Conservation (phyloP, 37 sponge, comb jelly and placozoan species). For the Ephydatia muelleri region DNA sequence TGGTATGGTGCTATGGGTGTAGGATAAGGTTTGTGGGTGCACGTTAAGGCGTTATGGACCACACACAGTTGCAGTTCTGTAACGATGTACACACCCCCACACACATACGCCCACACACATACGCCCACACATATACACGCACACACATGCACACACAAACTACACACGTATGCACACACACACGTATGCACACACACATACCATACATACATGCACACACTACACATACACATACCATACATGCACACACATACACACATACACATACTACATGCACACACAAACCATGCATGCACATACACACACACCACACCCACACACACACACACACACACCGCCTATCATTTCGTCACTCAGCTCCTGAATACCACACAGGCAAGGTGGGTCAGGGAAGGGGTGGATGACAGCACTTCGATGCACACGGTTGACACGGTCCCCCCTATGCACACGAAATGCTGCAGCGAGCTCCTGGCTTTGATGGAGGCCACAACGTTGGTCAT, state of each 20-base stretch:
- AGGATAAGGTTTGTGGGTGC: neutral
- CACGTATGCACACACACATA: neutral
- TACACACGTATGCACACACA: too few relatives aligned
- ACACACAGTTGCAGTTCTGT: constrained; percentile 2
- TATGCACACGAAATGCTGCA: constrained; percentile 32
- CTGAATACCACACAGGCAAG: constrained; percentile 59
- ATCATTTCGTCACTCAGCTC: constrained; percentile 34
- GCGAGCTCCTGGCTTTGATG: constrained; percentile 40
- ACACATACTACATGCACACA: too few relatives aligned
- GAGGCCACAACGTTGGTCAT: constrained; percentile 29
- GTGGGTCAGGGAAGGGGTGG: constrained; percentile 33
- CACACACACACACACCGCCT: constrained; percentile 17
- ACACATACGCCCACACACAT: too few relatives aligned
- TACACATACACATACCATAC: too few relatives aligned
- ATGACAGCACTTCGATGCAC: constrained; percentile 25
- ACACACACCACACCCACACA: too few relatives aligned
- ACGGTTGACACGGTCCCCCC: constrained; percentile 22
- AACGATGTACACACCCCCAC: too few relatives aligned
- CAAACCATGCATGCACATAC: too few relatives aligned
- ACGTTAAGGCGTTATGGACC: neutral
- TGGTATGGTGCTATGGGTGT: neutral
- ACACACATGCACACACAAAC: neutral
- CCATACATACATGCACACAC: too few relatives aligned
- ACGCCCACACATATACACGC: neutral
- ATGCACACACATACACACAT: too few relatives aligned